Percentiles rank a stretch among this genome's conserved stretches.
These are phyloP conservation scores for Rhadina sibilatrix DNA, from an alignment of 2,113 vertebrate genomes.

Conservation along the genomic window DNA sequence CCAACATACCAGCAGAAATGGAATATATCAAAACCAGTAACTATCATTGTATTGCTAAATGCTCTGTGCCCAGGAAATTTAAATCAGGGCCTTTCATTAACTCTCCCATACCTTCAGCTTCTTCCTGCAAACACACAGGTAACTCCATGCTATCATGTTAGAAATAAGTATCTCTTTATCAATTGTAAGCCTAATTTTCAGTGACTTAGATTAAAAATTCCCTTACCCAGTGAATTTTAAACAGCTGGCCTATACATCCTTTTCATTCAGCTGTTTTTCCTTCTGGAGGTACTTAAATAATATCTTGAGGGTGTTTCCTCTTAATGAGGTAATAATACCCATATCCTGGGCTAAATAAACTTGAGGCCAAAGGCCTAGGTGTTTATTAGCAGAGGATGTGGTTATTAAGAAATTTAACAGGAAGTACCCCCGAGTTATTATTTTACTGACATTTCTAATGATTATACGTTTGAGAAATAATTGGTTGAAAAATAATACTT, in stretches of 20 bases:
- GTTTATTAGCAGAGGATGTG: conserved; percentile 68
- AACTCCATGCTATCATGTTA: not conserved
- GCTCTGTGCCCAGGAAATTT: not conserved
- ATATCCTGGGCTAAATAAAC: conserved; percentile 68
- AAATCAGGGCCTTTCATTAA: not conserved
- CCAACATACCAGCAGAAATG: not conserved
- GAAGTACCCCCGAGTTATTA: conserved; percentile 58
- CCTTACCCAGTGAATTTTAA: conserved; percentile 1
- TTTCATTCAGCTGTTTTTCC: conserved; percentile 30
- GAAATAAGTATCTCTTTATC: not conserved
- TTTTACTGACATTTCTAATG: conserved; percentile 61
- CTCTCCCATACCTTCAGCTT: not conserved
- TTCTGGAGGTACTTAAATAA: conserved; percentile 64
- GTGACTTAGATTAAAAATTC: not conserved
- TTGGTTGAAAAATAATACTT: conserved; percentile 18
- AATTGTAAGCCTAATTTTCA: not conserved
- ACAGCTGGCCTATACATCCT: conserved; percentile 1
- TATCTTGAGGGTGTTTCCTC: conserved; percentile 63
- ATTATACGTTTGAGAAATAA: conserved; percentile 39
- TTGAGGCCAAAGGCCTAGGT: conserved; percentile 59
- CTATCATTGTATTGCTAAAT: not conserved
- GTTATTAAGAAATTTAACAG: conserved; percentile 63
- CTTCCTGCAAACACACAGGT: not conserved
- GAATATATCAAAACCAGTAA: not conserved
- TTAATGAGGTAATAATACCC: conserved; percentile 70